Evolutionary conservation across 2,888 invertebrate species (phyloP).

Genomic region (Cylindroiulus punctatus): DNA sequence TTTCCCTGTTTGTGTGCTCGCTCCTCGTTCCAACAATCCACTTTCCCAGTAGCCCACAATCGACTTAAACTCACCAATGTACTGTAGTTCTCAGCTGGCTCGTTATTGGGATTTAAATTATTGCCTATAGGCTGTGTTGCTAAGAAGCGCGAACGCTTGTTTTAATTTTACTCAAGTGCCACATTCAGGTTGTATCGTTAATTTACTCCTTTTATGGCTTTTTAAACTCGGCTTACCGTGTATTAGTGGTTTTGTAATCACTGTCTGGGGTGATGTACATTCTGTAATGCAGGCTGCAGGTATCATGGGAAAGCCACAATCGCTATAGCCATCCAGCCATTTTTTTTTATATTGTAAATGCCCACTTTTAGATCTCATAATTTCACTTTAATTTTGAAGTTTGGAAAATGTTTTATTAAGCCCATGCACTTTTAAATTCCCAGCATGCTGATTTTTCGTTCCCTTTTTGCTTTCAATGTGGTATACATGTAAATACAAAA

Average conservation of each 20-base stretch:
- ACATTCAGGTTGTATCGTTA: neutral
- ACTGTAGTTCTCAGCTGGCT: constrained; percentile 22
- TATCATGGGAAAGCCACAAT: neutral
- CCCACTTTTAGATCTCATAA: neutral
- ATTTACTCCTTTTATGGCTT: constrained; percentile 8
- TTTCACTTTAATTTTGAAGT: no score
- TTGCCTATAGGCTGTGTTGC: neutral
- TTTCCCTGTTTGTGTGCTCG: constrained; percentile 38
- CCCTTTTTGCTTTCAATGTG: no score
- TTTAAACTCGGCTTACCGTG: neutral
- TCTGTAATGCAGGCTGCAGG: constrained; percentile 6
- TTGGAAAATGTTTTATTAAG: no score
- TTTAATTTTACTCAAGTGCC: constrained; percentile 14
- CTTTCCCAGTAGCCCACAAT: constrained; percentile 28
- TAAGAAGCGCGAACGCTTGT: neutral
- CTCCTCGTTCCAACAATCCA: constrained; percentile 19
- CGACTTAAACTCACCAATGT: constrained; percentile 42
- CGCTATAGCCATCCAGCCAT: neutral
- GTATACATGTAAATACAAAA: no score
- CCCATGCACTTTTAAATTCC: no score
- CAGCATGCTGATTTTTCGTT: no score
- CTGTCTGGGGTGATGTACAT: neutral
- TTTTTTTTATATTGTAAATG: no score
- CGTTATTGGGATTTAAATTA: constrained; percentile 30
- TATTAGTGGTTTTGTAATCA: constrained; percentile 22